phyloP scores from a whole-genome alignment of 2,888 invertebrate genomes.

The Agriopis aurantiaria region DNA sequence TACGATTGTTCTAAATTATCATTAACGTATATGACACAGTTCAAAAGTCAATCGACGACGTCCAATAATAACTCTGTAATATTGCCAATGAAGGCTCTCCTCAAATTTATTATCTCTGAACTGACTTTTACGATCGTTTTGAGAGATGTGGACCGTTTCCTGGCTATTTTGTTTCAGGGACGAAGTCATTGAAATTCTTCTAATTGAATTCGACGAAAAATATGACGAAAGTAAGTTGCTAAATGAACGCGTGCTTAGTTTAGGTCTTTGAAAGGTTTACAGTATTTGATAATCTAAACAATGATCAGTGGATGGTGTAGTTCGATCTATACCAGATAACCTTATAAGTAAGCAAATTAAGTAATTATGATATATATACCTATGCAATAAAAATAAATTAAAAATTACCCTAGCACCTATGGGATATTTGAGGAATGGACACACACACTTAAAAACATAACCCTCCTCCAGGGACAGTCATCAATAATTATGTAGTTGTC shows the following conservation, averaged over 20 bases:
- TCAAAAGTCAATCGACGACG: slow-evolving; percentile 50
- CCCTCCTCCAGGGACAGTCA: too few species aligned
- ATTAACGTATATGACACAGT: slow-evolving; percentile 40
- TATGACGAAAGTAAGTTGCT: not conserved
- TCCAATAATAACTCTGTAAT: slow-evolving; percentile 46
- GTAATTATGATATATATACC: too few species aligned
- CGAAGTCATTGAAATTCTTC: slow-evolving; percentile 22
- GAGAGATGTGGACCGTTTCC: slow-evolving; percentile 26
- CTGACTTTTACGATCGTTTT: slow-evolving; percentile 53
- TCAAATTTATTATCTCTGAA: slow-evolving; percentile 59
- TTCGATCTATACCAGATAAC: too few species aligned
- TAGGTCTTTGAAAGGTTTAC: too few species aligned
- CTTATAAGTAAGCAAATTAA: too few species aligned
- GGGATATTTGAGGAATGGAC: too few species aligned
- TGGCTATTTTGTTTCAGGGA: slow-evolving; percentile 28
- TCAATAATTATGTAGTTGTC: too few species aligned
- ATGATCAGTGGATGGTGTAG: too few species aligned
- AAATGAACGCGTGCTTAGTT: not conserved
- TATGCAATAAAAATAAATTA: too few species aligned
- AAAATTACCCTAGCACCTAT: too few species aligned
- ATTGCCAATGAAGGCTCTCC: slow-evolving; percentile 52
- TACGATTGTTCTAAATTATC: slow-evolving; percentile 43
- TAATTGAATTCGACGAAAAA: slow-evolving; percentile 2
- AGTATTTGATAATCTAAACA: too few species aligned
- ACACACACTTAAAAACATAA: too few species aligned